Percentiles rank a stretch among this genome's conserved stretches.
phyloP scores from a whole-genome alignment of 2,888 invertebrate genomes.

The Hylaea fasciaria region DNA sequence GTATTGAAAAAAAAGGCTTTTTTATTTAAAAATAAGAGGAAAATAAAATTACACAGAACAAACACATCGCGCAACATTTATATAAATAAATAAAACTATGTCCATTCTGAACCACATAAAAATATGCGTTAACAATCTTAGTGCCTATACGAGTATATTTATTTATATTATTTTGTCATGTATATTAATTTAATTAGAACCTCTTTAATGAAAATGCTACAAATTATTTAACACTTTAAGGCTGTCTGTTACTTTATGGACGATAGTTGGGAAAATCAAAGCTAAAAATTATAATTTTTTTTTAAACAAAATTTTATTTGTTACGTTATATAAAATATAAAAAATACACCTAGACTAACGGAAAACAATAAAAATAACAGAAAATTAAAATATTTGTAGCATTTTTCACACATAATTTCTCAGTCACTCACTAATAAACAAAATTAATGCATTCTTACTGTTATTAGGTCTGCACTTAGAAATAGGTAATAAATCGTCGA shows the following conservation, averaged over 20 bases:
- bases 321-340: too few species aligned
- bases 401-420: slow-evolving; percentile 43
- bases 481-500: slow-evolving; percentile 18
- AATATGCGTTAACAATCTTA: slow-evolving; percentile 72
- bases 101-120: slow-evolving; percentile 67
- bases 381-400: slow-evolving; percentile 58
- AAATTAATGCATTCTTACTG: slow-evolving; percentile 50
- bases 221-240: slow-evolving; percentile 34
- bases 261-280: not conserved
- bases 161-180: slow-evolving; percentile 61
- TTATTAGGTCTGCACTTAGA: slow-evolving; percentile 29
- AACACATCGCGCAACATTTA: slow-evolving; percentile 79
- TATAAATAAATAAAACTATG: slow-evolving; percentile 59
- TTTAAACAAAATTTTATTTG: too few species aligned
- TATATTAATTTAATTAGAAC: slow-evolving; percentile 49
- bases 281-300: not conserved
- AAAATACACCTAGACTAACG: not conserved
- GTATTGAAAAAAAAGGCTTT: slow-evolving; percentile 67
- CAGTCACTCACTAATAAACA: slow-evolving; percentile 55
- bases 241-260: slow-evolving; percentile 17
- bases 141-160: slow-evolving; percentile 50
- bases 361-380: not conserved
- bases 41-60: slow-evolving; percentile 75
- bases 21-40: slow-evolving; percentile 66
- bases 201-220: slow-evolving; percentile 37